Evolutionary conservation across 2,797 vertebrate genomes (phyloP).

Genomic region (Spatula clypeata): DNA sequence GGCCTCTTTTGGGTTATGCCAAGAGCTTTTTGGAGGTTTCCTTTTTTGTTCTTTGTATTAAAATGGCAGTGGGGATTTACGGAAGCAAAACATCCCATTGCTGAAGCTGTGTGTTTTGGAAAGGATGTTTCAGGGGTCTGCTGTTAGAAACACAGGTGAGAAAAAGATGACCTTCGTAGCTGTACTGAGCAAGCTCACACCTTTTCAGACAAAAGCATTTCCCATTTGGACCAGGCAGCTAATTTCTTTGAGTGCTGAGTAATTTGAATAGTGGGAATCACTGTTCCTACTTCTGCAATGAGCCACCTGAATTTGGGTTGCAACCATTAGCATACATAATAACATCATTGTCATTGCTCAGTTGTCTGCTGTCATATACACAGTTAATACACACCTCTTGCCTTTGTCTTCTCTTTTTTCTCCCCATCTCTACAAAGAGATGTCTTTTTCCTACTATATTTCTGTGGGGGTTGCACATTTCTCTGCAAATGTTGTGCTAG

Average conservation of each 20-base stretch:
- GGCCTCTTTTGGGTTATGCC: slow-evolving; percentile 63
- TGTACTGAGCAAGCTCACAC: background rate
- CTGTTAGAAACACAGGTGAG: background rate
- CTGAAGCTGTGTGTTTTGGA: background rate
- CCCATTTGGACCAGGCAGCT: background rate
- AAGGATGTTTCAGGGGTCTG: background rate
- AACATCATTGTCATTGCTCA: background rate
- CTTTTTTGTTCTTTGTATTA: background rate
- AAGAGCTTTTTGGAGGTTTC: slow-evolving; percentile 31
- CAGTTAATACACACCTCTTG: background rate
- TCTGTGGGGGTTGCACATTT: background rate
- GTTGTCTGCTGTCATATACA: background rate
- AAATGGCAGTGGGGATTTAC: background rate
- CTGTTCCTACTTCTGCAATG: background rate
- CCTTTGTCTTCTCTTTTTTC: background rate
- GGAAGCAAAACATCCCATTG: background rate
- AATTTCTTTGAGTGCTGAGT: background rate
- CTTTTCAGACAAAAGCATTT: slow-evolving; percentile 11
- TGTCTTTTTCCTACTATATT: background rate
- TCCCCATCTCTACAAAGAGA: fast-evolving
- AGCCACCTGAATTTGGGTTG: slow-evolving; percentile 1
- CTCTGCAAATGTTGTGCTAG: background rate
- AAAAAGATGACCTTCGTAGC: background rate
- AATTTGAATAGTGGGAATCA: background rate
- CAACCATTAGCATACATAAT: background rate